Evolutionary conservation across 2,888 invertebrate species (phyloP), one percentile per base, ranked within the genome.

Genomic region (Tortricodes alternella): DNA sequence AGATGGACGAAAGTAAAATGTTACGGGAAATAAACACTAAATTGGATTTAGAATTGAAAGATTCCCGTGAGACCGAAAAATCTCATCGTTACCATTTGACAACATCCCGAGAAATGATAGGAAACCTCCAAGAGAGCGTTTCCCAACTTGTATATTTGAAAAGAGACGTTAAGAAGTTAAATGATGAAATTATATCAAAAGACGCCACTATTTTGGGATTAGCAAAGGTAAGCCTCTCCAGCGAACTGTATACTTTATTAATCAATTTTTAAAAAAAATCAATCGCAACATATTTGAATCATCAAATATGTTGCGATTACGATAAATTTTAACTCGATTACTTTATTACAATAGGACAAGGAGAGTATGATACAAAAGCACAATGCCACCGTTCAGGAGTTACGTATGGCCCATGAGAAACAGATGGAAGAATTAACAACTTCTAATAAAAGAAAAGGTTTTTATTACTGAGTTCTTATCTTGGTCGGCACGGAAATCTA

Each of bases 31-130:
- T 68, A 13, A 86, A 86, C 62, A 53, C 64, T 9, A 88, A 80
- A 67, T 66, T 89, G 53, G 81, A 84, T 70, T 52, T 74, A 3
- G 88, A 89, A 65, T 60, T 91, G 32, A 80, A 76, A 66, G 83
- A 87, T 68, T 63, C 78, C 1, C 76, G 79, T 5, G 89, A 91
- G 65, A 68, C 83, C 46, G 89, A 88, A 70, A 89, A 89, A 61
- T 84, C 86, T 0, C 87, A 89, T 65, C 82, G 88, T 6, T 86
- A 81, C 59, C 88, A 89, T 68, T 76, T 89, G 61, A 63, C 81
- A 49, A 76, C 78, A 8, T 85, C 88, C 16, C 77, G 89, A 18
- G 89, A 89, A 74, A 89, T 90, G 85, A 86, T 90, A 29, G 85
- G 73, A 7, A 87, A 83, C 58, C 72, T 90, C 1, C 90, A 90